Percentiles rank a stretch among this genome's conserved stretches.
Evolutionary conservation across 2,888 invertebrate genomes (phyloP).

Genomic region (Eupithecia vulgata): DNA sequence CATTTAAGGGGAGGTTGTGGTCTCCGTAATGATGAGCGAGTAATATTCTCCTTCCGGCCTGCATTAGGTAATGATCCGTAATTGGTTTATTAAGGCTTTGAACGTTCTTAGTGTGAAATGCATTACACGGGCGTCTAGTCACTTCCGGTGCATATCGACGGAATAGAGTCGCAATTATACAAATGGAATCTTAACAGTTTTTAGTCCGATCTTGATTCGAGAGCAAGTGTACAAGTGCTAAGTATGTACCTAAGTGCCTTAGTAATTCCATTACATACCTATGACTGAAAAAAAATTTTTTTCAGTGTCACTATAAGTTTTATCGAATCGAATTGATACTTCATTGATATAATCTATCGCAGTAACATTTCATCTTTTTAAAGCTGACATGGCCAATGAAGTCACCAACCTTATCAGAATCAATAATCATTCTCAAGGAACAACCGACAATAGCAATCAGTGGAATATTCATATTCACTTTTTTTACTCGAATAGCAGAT

Average conservation of each 20-base stretch:
- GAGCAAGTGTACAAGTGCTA: background rate
- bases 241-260: too few relatives aligned
- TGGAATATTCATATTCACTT: background rate
- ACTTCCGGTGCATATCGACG: constrained; percentile 53
- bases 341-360: background rate
- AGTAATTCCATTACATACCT: background rate
- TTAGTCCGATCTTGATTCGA: constrained; percentile 3
- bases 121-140: constrained; percentile 63
- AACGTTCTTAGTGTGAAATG: constrained; percentile 71
- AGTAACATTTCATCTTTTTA: background rate
- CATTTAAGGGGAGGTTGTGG: constrained; percentile 77
- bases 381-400: background rate
- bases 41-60: constrained; percentile 77
- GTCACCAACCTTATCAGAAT: background rate
- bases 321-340: background rate
- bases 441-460: background rate
- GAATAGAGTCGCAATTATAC: constrained; percentile 35
- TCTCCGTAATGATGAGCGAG: constrained; percentile 76
- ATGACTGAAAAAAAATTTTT: background rate
- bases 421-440: background rate
- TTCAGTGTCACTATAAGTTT: background rate
- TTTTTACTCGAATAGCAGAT: background rate
- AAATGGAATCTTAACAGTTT: constrained; percentile 27
- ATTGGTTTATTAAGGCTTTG: constrained; percentile 77
- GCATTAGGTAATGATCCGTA: constrained; percentile 80